Percentiles rank a stretch among this genome's conserved stretches.
Conservation (phyloP, 2,888 invertebrate species). For the Epistrophella euchroma region DNA sequence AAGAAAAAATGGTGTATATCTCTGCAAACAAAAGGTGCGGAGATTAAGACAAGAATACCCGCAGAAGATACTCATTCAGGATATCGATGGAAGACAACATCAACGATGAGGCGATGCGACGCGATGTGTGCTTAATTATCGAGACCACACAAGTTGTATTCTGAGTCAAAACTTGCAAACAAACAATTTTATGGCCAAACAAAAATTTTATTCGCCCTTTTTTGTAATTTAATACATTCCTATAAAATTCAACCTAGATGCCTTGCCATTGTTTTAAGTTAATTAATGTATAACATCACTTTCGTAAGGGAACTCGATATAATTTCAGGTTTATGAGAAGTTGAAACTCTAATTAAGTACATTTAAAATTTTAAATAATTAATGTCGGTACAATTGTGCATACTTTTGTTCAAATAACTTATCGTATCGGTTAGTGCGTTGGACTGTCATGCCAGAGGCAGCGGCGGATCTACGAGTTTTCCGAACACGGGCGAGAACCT, state of each 20-base stretch:
- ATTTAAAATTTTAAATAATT: no score
- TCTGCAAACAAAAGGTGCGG: constrained; percentile 56
- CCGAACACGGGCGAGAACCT: no score
- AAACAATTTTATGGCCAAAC: not conserved
- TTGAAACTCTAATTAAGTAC: no score
- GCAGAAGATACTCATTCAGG: not conserved
- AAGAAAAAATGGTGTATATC: constrained; percentile 25
- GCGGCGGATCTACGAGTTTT: no score
- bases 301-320: not conserved
- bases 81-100: not conserved
- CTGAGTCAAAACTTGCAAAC: not conserved
- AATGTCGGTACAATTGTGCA: no score
- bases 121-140: not conserved
- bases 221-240: not conserved
- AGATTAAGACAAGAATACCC: constrained; percentile 10
- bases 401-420: no score
- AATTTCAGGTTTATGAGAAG: no score
- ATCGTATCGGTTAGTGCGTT: no score
- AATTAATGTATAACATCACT: not conserved
- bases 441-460: no score
- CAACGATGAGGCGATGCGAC: not conserved
- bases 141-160: constrained; percentile 47
- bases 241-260: not conserved
- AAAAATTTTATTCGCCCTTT: not conserved
- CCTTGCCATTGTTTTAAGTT: not conserved